These are phyloP conservation scores for Phallusia fumigata DNA, from an alignment of 23 tunicate species.

Conservation along the genomic window DNA sequence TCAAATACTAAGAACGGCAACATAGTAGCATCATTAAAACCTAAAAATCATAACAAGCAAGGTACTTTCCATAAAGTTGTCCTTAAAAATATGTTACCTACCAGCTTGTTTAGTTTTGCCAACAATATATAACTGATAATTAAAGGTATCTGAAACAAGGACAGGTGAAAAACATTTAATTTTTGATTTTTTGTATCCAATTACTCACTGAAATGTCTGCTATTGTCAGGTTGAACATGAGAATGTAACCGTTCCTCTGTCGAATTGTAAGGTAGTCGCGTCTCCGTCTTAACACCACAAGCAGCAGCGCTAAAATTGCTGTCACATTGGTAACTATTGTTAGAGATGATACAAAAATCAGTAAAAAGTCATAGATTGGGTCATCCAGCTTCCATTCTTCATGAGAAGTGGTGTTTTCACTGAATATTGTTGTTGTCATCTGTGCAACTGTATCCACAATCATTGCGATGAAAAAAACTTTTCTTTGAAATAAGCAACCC, in stretches of 20 bases:
- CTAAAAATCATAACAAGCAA: too few relatives aligned
- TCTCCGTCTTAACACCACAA: neutral
- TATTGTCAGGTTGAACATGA: slow-evolving; percentile 68
- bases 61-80: too few relatives aligned
- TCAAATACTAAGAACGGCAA: too few relatives aligned
- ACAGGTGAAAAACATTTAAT: neutral
- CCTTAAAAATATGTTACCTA: too few relatives aligned
- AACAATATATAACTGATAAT: too few relatives aligned
- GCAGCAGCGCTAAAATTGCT: slow-evolving; percentile 21
- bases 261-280: neutral
- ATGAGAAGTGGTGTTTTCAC: neutral
- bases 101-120: too few relatives aligned
- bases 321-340: slow-evolving; percentile 42
- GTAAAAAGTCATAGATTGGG: neutral
- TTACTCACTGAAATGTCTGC: slow-evolving; percentile 75
- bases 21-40: too few relatives aligned
- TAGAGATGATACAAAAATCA: slow-evolving; percentile 35
- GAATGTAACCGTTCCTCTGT: slow-evolving; percentile 19
- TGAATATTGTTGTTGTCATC: neutral
- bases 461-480: too few relatives aligned
- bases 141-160: too few relatives aligned
- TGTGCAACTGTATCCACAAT: too few relatives aligned
- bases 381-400: neutral
- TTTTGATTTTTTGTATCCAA: neutral
- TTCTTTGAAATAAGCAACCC: too few relatives aligned